phyloP scores from a whole-genome alignment of 2,113 vertebrate species.

The Grantiella picta region DNA sequence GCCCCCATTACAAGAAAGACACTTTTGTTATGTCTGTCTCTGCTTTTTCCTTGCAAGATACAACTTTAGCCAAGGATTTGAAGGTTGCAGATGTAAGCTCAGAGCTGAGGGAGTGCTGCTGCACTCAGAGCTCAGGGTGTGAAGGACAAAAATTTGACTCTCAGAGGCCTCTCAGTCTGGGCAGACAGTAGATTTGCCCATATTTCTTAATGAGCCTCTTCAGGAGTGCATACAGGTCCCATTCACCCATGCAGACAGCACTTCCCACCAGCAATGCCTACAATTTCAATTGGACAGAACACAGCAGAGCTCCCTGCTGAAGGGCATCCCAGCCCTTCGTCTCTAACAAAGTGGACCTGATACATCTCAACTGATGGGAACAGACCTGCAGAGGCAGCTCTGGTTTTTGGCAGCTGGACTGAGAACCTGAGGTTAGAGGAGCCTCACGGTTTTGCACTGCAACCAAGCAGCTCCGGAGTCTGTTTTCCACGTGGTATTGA shows the following conservation, averaged over 20 bases:
- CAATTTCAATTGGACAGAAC: background rate
- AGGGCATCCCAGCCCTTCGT: background rate
- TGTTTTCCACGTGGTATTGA: background rate
- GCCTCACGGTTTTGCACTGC: background rate
- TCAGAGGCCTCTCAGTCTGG: background rate
- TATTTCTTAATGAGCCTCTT: background rate
- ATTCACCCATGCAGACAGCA: accelerated
- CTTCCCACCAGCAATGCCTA: background rate
- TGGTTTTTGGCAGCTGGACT: background rate
- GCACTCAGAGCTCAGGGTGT: background rate
- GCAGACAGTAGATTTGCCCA: background rate
- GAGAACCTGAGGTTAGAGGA: background rate
- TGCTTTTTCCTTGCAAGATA: background rate
- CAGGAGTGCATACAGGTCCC: background rate
- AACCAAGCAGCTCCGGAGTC: background rate
- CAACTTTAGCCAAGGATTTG: accelerated
- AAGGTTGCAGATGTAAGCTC: background rate
- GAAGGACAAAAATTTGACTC: background rate
- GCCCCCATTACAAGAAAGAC: background rate
- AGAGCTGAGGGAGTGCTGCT: background rate
- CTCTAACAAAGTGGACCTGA: accelerated
- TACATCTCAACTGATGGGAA: background rate
- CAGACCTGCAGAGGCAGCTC: background rate
- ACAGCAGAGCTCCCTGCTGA: background rate
- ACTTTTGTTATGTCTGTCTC: background rate